Base-by-base conservation (phyloP, 2,888 invertebrate species). In the Sipha maydis region DNA sequence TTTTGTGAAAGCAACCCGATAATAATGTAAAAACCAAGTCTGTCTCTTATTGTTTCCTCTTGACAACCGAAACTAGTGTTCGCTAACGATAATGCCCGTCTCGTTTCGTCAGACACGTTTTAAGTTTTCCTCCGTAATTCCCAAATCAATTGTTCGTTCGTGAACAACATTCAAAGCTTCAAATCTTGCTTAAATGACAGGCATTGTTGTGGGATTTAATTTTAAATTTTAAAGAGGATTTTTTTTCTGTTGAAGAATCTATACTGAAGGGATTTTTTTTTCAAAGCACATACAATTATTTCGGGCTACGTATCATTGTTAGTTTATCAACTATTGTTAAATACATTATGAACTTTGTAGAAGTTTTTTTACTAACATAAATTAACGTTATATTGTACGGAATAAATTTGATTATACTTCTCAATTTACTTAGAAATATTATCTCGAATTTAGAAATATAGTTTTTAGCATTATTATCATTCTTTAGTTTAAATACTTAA, bases 61-160 rank as follows among this genome's bases (percentile, higher is more conserved):
- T 56, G 73, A 83, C 54, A 73, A 73, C 83, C 73, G 83, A 54
- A 83, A 83, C 73, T 34, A 17, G 69, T 34, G 54, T 83, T 19
- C 34, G 48, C 8, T 34, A 73, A 83, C 34, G 34, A 56, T 83
- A 73, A 71, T 54, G 69, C 34, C 31, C 31, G 25, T 83, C 31
- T 71, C 17, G 71, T 71, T 71, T 48, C 14, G 48, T 48, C 48
- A 14, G 21, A 69, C 14, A 14, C 48, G 7, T 71, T 54, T 71
- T n/a, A 71, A 71, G n/a, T 71, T 71, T 71, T 3, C 31, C 9
- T 28, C 28, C 69, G 4, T 9, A 31, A 56, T 79, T 38, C 61
- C 28, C 48, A n/a, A 83, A 56, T 56, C 83, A 73, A 54, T 83
- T 73, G 34, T 25, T 73, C 3, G 11, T 71, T 82, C 28, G 38